Evolutionary conservation across 1,140 invertebrate species (phyloP), one percentile per base, ranked within the genome.

Genomic region (Acromyrmex heyeri): DNA sequence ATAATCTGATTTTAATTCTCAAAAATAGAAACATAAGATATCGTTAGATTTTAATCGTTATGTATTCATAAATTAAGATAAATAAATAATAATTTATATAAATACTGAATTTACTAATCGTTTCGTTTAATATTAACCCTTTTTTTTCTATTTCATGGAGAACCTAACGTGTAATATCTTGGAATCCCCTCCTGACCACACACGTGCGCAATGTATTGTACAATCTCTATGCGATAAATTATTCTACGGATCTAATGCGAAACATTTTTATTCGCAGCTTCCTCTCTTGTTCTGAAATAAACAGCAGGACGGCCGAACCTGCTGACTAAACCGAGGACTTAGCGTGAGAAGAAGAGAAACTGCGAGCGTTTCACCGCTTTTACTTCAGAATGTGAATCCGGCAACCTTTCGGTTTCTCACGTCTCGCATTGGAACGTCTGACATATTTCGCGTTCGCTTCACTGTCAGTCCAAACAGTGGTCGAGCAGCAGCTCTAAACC

Each of bases 401-500:
- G 79, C 79, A 62, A 75, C 69, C 79, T 83, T 83, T 83, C 79
- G 79, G 79, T 73, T 83, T 83, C 79, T 83, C 79, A 83, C 69
- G 79, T 83, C 79, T 38, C n/a, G 69, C 79, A 82, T 82, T 70
- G 61, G 79, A 73, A 72, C 67, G 69, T 83, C 79, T 83, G 79
- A 83, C 79, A 83, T 83, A 83, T 83, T 83, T 83, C 79, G 69
- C 69, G 79, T 21, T 75, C 79, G 79, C 69, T 83, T 83, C 79
- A 83, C 79, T 83, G 79, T 83, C 79, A 83, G 79, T 75, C 67
- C 79, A 83, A 83, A 83, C 79, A 83, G 69, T 72, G 79, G 79
- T 75, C 79, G 69, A 83, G 76, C 76, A 61, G 57, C 53, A 59
- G 67, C 21, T 73, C 38, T 73, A 83, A 44, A 62, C 79, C 69